phyloP scores from a whole-genome alignment of 1,140 invertebrate species.

The Drosophila asahinai region DNA sequence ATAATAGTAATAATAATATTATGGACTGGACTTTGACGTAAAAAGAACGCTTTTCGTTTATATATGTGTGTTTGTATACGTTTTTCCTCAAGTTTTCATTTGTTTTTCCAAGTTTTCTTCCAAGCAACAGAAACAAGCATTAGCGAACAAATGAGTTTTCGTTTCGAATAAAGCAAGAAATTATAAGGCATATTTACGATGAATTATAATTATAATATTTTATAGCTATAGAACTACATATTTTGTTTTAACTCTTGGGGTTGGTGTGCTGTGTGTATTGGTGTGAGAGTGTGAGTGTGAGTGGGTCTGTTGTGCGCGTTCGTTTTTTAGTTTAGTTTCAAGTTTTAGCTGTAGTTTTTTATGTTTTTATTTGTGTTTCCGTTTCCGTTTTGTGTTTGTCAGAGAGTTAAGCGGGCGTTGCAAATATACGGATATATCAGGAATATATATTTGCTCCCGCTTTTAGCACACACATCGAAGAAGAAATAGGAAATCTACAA shows the following conservation, averaged over 20 bases:
- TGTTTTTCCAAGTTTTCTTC: slow-evolving; percentile 31
- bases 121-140: slow-evolving; percentile 74
- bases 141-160: slow-evolving; percentile 62
- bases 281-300: slow-evolving; percentile 22
- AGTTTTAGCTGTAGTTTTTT: slow-evolving; percentile 11
- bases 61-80: slow-evolving; percentile 17
- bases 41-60: slow-evolving; percentile 45
- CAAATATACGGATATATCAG: slow-evolving; percentile 39
- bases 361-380: slow-evolving; percentile 39
- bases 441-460: slow-evolving; percentile 36
- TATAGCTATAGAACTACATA: slow-evolving; percentile 65
- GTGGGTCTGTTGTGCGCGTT: slow-evolving; percentile 44
- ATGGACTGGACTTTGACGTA: slow-evolving; percentile 68
- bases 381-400: slow-evolving; percentile 54
- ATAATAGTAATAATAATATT: slow-evolving; percentile 68
- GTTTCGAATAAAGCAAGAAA: slow-evolving; percentile 57
- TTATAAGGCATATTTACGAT: slow-evolving; percentile 63
- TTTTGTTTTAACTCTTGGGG: slow-evolving; percentile 44
- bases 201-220: slow-evolving; percentile 49
- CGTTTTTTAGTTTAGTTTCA: slow-evolving; percentile 13
- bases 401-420: slow-evolving; percentile 16
- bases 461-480: slow-evolving; percentile 68
- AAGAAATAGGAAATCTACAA: slow-evolving; percentile 41
- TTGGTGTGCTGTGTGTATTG: slow-evolving; percentile 26
- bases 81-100: slow-evolving; percentile 19